Conservation (phyloP, 2,797 vertebrate genomes). For the Lepidocolaptes lacrymiger region DNA sequence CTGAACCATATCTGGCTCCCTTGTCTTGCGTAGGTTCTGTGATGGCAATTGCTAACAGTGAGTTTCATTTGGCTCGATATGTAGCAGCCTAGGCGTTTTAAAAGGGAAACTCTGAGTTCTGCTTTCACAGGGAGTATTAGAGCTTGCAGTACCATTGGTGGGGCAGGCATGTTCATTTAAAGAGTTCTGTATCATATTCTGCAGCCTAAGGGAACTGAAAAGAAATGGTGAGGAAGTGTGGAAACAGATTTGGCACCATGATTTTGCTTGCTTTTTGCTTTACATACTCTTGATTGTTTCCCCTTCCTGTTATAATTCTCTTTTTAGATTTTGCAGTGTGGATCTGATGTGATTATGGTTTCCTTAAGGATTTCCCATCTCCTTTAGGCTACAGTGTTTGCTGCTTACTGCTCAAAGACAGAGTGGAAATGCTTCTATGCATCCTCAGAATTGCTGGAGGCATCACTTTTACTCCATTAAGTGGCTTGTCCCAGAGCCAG, state of each 20-base stretch:
- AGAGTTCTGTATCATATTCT: neutral
- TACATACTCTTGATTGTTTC: neutral
- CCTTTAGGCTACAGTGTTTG: neutral
- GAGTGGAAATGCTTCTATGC: neutral
- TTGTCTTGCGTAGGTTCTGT: constrained; percentile 32
- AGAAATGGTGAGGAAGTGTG: neutral
- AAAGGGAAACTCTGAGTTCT: constrained; percentile 17
- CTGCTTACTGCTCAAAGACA: neutral
- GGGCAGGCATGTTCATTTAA: neutral
- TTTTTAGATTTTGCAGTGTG: neutral
- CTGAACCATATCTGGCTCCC: neutral
- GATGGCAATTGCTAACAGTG: neutral
- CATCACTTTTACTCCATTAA: neutral
- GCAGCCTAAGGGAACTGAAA: neutral
- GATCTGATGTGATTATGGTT: constrained; percentile 1
- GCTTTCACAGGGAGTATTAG: neutral
- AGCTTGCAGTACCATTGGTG: neutral
- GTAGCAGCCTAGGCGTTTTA: neutral
- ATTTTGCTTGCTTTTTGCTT: constrained; percentile 32
- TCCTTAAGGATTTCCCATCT: constrained; percentile 20
- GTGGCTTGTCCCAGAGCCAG: neutral
- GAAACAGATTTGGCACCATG: neutral
- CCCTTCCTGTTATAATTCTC: neutral
- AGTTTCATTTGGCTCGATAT: constrained; percentile 32
- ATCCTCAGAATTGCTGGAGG: neutral